Evolutionary conservation across 2,113 vertebrate genomes (phyloP), one percentile per base, ranked within the genome.

Genomic region (Oreocharis arfaki): DNA sequence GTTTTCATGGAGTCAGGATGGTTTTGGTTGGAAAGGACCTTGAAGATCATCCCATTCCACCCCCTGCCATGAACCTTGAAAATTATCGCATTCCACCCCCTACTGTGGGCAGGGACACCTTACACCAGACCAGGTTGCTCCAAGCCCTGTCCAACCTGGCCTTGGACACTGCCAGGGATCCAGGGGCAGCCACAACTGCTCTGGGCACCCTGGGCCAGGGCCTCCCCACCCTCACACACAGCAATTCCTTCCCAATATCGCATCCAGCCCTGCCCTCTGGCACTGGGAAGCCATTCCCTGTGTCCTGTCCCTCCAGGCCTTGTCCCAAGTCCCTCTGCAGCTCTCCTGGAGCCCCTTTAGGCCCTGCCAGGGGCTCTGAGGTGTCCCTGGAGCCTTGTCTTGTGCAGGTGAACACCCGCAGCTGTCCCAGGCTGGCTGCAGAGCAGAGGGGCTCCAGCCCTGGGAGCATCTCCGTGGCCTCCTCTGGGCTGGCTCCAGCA

Each of bases 101-200:
- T 70, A 0, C 61, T 3, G 2, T 2, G 30, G 1, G 23, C 5
- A 28, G 69, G 57, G 35, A 64, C 59, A 2, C 0, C 26, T 77
- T 8, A 59, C 37, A 32, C 16, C n/a, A 57, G 10, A 16, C 6
- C 55, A 79, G 12, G 19, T 0, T 41, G 16, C 13, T 63, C 57
- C n/a, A 4, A 52, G 7, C 8, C 16, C 16, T 0, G 0, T 41
- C 55, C 55, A 86, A 0, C 49, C 41, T 42, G 65, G 2, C 35
- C 91, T 46, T 20, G 13, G 13, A 1, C 10, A 23, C 7, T 30
- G 2, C n/a, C 75, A 91, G 27, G 57, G 24, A 77, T 61, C 7
- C 79, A 59, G 77, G 33, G 24, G 3, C 87, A 50, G 37, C 47
- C 4, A 4, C 82, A 46, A 11, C 64, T n/a, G 21, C 69, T 59